Base-by-base conservation (phyloP, 2,113 vertebrate genomes). In the Oreochromis tanganicae region DNA sequence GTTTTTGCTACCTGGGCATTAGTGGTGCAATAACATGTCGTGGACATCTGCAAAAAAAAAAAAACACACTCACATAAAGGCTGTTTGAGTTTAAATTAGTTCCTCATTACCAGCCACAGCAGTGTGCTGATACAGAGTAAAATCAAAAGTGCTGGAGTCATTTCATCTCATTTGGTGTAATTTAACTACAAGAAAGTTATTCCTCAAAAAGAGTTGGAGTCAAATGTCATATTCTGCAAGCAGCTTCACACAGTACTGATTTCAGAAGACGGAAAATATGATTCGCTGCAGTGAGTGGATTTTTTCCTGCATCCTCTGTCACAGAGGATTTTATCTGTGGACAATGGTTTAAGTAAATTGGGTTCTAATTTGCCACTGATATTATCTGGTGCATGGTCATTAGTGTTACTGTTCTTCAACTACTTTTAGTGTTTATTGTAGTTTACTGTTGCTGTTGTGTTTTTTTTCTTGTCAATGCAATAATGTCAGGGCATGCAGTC, bases 31-130 rank as follows among this genome's bases (percentile, higher is more conserved):
- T 80, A 59, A 59, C 46, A 90, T 87, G 88, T 82, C 21, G 21
- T 50, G 19, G 56, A 87, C 68, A 85, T 81, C 68, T 78, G 78
- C 29, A 29, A 9, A 50, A 16, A 59, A 16, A 59, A 87, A 78
- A 27, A 4, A 0, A 0, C 0, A 1, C 5, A 46, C 12, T 41
- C 63, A 48, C 29, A 54, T 9, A 54, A 56, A 87, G 50, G 87
- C 43, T 88, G 87, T 87, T 91, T 93, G 71, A 84, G 84, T 91
- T 89, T 41, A 85, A 88, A 89, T 81, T 29, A 73, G 12, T 87
- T 68, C 85, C 89, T 92, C 89, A 87, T 75, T 75, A 75, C 24
- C 43, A 75, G 1, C 43, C 24, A 48, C 4, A 75, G 71, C 71
- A 75, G 43, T 29, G 24, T 10, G 9, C 9, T 75, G 68, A 75